Conservation (phyloP, 2,797 vertebrate genomes). For the Simalia tracyae region DNA sequence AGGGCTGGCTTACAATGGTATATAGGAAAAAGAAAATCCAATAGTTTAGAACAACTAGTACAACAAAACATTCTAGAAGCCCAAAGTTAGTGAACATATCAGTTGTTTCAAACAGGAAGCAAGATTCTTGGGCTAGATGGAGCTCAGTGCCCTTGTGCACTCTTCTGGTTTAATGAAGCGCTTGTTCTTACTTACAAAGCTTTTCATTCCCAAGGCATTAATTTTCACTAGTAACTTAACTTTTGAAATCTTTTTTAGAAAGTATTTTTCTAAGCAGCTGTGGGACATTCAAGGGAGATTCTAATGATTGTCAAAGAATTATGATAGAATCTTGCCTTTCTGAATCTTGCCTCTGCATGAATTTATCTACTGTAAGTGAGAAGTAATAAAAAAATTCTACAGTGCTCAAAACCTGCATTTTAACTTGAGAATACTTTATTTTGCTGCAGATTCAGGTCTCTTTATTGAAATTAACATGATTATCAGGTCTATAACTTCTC, state of each 20-base stretch:
- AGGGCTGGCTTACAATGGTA: not conserved
- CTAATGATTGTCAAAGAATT: not conserved
- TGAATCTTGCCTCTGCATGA: not conserved
- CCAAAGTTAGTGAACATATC: not conserved
- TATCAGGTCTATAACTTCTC: not conserved
- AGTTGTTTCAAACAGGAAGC: not conserved
- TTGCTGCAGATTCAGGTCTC: not conserved
- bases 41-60: not conserved
- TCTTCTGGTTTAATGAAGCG: not conserved
- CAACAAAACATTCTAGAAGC: not conserved
- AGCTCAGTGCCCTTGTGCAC: not conserved
- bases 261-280: not conserved
- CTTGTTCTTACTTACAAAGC: not conserved
- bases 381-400: not conserved
- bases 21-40: not conserved
- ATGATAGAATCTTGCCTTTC: not conserved
- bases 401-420: not conserved
- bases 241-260: not conserved
- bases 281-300: not conserved
- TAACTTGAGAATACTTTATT: not conserved
- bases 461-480: constrained; percentile 8
- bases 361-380: not conserved
- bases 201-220: not conserved
- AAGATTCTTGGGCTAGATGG: not conserved
- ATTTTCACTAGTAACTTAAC: not conserved